A percentile compares a stretch with the other conserved stretches of the same genome.
These are phyloP conservation scores for Copidosoma floridanum DNA, from an alignment of 1,140 invertebrate genomes.

Conservation along the genomic window DNA sequence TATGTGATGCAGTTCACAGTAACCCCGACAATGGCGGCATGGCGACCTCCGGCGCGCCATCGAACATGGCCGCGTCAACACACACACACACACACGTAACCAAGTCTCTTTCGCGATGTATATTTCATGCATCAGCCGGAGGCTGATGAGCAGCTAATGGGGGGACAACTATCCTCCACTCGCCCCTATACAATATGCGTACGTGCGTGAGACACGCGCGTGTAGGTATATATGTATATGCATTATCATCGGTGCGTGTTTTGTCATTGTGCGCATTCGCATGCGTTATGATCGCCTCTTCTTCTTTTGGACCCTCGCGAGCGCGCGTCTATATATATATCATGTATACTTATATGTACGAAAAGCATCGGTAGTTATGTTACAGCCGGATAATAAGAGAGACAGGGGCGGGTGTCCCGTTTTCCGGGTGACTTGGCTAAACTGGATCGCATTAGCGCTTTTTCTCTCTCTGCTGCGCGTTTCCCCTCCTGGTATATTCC, in stretches of 20 bases:
- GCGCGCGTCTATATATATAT: too few species aligned
- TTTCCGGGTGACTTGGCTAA: conserved; percentile 59
- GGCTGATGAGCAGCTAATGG: conserved; percentile 53
- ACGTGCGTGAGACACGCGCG: not conserved
- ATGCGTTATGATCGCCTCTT: conserved; percentile 47
- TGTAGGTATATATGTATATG: conserved; percentile 7
- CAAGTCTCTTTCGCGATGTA: too few species aligned
- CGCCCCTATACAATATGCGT: not conserved
- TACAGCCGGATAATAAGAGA: too few species aligned
- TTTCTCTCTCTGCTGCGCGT: too few species aligned
- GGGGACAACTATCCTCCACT: conserved; percentile 42
- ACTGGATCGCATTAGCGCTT: conserved; percentile 59
- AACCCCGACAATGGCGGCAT: conserved; percentile 30
- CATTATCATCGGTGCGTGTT: conserved; percentile 32
- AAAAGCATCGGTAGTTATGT: too few species aligned
- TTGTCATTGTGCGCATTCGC: conserved; percentile 43
- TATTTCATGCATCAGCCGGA: conserved; percentile 43
- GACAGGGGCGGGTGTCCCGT: conserved; percentile 52
- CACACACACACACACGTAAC: too few species aligned
- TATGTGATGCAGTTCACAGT: too few species aligned
- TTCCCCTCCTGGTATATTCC: not conserved
- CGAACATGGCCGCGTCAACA: conserved; percentile 42
- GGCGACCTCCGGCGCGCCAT: conserved; percentile 29
- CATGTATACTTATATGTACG: too few species aligned
- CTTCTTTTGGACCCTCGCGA: conserved; percentile 24